Base-by-base conservation (phyloP, 2,113 vertebrate species). In the Corythornis madagascariensis region DNA sequence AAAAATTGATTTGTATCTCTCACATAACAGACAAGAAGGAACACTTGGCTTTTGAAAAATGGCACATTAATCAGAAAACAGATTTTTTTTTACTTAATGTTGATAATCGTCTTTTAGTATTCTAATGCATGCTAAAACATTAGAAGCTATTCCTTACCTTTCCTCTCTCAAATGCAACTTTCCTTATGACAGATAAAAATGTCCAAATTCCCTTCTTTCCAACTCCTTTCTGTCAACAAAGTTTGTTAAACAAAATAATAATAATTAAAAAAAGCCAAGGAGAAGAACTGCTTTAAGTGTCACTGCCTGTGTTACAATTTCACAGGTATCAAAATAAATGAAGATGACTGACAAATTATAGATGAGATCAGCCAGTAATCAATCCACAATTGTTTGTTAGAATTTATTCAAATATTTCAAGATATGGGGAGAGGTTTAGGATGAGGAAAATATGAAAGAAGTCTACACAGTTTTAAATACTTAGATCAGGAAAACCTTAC, bases 251-350 rank as follows among this genome's bases (percentile, higher is more conserved):
- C 26, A 78, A 89, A 95, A 85, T 56, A 38, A 38, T 38, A 38
- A 38, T 38, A 38, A 35, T 35, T 35, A 7, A 10, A 38, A 94
- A 90, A 93, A 86, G 85, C 88, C 61, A 72, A 91, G 83, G 73
- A 93, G 72, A 73, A 89, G 59, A 82, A 92, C 45, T 1, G 11
- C 79, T 89, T 73, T 29, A 76, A 66, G 71, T 73, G 45, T 79
- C 86, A 76, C 26, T 59, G 35, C 11, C 64, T 90, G 31, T 47
- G 38, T 63, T 89, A 76, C 50, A 87, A 87, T 87, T 84, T 87
- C 67, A 72, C 59, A 94, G 89, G 81, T 89, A 95, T 79, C 74
- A 96, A 90, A 93, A 95, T 82, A 96, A 91, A 89, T 63, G 47
- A 82, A 70, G 59, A 72, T 42, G 50, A 83, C 55, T 77, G 74